Percentiles rank a stretch among this genome's conserved stretches.
Conservation (phyloP, 2,888 invertebrate genomes). For the Chesias legatella region DNA sequence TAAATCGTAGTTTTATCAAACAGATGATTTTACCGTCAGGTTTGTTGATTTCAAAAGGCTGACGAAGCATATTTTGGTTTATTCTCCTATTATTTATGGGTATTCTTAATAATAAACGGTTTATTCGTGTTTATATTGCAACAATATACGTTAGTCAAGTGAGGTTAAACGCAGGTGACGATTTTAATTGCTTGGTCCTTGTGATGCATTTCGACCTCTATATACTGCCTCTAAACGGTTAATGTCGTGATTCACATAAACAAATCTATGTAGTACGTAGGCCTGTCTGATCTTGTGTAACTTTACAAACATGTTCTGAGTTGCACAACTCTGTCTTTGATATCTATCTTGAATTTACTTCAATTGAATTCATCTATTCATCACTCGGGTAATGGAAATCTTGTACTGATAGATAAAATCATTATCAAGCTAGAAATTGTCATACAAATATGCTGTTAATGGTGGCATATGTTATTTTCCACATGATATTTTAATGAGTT, state of each 20-base stretch:
- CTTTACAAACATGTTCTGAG: neutral
- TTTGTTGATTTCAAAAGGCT: slow-evolving; percentile 38
- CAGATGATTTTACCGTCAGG: slow-evolving; percentile 61
- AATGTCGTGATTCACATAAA: slow-evolving; percentile 15
- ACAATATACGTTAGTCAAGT: slow-evolving; percentile 42
- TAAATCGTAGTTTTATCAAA: slow-evolving; percentile 35
- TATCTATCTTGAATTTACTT: too few relatives aligned
- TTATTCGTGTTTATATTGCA: slow-evolving; percentile 20
- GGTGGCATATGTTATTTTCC: too few relatives aligned
- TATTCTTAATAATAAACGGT: slow-evolving; percentile 14
- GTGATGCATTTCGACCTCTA: slow-evolving; percentile 15
- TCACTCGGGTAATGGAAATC: too few relatives aligned
- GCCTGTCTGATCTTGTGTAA: slow-evolving; percentile 9
- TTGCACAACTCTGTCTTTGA: too few relatives aligned
- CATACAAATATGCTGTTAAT: too few relatives aligned
- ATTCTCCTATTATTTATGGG: slow-evolving; percentile 9
- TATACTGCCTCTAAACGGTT: slow-evolving; percentile 15
- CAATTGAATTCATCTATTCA: too few relatives aligned
- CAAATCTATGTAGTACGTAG: slow-evolving; percentile 5
- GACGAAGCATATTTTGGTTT: slow-evolving; percentile 40
- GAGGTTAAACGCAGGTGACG: slow-evolving; percentile 41
- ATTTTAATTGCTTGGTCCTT: slow-evolving; percentile 33
- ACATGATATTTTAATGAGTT: too few relatives aligned
- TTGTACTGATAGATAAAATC: too few relatives aligned
- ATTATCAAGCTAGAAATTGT: too few relatives aligned